Evolutionary conservation across 2,113 vertebrate genomes (phyloP).

Genomic region (Scartelaos histophorus): DNA sequence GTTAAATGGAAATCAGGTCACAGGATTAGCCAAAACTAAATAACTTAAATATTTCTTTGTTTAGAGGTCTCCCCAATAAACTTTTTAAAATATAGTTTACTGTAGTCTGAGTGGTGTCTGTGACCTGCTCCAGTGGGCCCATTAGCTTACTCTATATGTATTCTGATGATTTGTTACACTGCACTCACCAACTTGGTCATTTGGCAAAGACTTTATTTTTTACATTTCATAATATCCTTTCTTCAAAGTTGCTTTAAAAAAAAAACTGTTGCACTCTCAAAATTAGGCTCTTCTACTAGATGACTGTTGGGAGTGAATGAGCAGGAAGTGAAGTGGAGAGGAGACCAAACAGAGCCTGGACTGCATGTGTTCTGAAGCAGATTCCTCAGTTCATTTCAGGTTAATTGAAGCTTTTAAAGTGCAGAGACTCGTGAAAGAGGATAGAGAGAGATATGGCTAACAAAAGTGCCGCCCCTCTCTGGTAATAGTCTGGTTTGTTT

Average conservation of each 20-base stretch:
- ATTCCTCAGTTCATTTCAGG: slow-evolving; percentile 58
- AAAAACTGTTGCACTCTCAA: slow-evolving; percentile 22
- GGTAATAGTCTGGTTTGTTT: slow-evolving; percentile 66
- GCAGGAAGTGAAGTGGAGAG: slow-evolving; percentile 42
- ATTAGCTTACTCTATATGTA: no score
- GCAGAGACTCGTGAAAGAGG: slow-evolving; percentile 58
- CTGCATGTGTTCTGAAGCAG: slow-evolving; percentile 32
- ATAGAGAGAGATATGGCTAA: slow-evolving; percentile 29
- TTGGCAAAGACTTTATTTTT: no score
- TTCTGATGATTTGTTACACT: background rate
- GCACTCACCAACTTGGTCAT: background rate
- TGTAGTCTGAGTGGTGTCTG: no score
- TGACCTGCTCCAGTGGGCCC: no score
- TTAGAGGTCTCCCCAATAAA: no score
- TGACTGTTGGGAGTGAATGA: slow-evolving; percentile 20
- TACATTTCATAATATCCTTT: background rate
- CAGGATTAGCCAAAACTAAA: no score
- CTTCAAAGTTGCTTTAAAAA: background rate
- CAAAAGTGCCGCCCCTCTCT: slow-evolving; percentile 36
- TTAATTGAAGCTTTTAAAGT: slow-evolving; percentile 68
- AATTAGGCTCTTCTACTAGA: slow-evolving; percentile 30
- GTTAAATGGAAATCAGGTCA: background rate
- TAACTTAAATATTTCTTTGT: background rate
- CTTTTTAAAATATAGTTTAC: no score
- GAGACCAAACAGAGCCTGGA: slow-evolving; percentile 33